Percentiles rank a stretch among this genome's conserved stretches.
Conservation (phyloP, 1,140 invertebrate species). For the Drosophila parvula region DNA sequence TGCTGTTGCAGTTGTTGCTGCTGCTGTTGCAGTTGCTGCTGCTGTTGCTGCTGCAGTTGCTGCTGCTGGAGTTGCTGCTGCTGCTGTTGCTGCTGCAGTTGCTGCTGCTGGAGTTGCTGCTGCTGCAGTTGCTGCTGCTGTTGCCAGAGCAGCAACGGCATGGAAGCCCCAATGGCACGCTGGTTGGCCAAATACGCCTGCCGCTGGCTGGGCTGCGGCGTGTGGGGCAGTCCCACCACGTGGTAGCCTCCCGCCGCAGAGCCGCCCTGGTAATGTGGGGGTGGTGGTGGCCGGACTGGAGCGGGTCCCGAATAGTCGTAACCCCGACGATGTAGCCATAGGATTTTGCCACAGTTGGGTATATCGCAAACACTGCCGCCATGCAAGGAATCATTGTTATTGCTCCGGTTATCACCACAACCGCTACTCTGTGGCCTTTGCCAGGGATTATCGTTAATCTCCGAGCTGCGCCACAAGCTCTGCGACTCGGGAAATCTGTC, state of each 20-base stretch:
- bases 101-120: conserved; percentile 27
- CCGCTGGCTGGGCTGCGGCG: conserved; percentile 62
- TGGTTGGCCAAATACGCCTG: conserved; percentile 78
- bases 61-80: conserved; percentile 24
- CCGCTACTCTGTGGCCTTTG: conserved; percentile 62
- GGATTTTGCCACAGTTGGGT: conserved; percentile 78
- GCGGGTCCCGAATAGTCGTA: conserved; percentile 35
- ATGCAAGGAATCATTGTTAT: conserved; percentile 25
- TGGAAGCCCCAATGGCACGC: conserved; percentile 71
- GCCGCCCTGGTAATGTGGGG: conserved; percentile 16
- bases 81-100: conserved; percentile 2
- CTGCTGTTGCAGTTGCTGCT: conserved; percentile 29
- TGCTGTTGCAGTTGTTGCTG: conserved; percentile 20
- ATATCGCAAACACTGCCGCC: conserved; percentile 69
- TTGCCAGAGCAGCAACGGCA: conserved; percentile 73
- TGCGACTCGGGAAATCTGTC: conserved; percentile 8
- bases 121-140: conserved; percentile 45
- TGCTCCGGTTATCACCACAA: conserved; percentile 23
- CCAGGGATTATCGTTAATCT: conserved; percentile 44
- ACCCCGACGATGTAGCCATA: conserved; percentile 65
- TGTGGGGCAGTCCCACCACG: conserved; percentile 74
- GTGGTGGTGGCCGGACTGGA: conserved; percentile 46
- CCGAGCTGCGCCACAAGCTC: conserved; percentile 36
- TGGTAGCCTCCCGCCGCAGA: conserved; percentile 57
- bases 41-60: conserved; percentile 2